Evolutionary conservation across 2,888 invertebrate genomes (phyloP).

Genomic region (Drosophila mayaguana): DNA sequence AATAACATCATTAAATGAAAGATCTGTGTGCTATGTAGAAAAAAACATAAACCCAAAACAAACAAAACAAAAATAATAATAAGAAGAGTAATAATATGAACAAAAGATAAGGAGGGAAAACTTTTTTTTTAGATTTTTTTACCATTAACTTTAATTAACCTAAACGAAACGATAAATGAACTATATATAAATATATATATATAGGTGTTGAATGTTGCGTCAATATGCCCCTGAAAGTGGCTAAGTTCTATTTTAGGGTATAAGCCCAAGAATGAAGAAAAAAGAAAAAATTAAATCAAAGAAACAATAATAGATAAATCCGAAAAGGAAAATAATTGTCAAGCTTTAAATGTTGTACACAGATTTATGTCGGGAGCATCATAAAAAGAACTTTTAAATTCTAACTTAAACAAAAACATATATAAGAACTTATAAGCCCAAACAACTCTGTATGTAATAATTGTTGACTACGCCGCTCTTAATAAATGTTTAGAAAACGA

Average conservation of each 20-base stretch:
- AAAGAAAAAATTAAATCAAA: background rate
- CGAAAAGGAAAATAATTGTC: constrained; percentile 38
- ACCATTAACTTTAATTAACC: constrained; percentile 61
- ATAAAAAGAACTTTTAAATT: constrained; percentile 25
- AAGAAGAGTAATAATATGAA: background rate
- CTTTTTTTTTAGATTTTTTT: constrained; percentile 72
- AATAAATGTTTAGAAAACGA: constrained; percentile 52
- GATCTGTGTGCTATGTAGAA: constrained; percentile 40
- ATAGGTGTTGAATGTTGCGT: constrained; percentile 71
- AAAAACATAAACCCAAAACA: constrained; percentile 17
- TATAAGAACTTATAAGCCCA: constrained; percentile 19
- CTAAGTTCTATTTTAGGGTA: constrained; percentile 60
- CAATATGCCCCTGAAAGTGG: constrained; percentile 55
- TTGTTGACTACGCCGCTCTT: constrained; percentile 57
- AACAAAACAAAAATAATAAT: too few species aligned
- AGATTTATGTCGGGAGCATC: constrained; percentile 16
- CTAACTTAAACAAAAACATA: constrained; percentile 28
- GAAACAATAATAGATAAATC: constrained; percentile 15
- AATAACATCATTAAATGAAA: constrained; percentile 22
- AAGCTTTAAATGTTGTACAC: constrained; percentile 78
- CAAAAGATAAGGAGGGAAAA: constrained; percentile 6
- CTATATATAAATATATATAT: constrained; percentile 11
- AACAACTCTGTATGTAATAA: constrained; percentile 52
- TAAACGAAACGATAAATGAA: constrained; percentile 15
- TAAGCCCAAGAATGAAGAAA: constrained; percentile 21